Conservation (phyloP, 2,113 vertebrate species). For the Anhinga rufa region DNA sequence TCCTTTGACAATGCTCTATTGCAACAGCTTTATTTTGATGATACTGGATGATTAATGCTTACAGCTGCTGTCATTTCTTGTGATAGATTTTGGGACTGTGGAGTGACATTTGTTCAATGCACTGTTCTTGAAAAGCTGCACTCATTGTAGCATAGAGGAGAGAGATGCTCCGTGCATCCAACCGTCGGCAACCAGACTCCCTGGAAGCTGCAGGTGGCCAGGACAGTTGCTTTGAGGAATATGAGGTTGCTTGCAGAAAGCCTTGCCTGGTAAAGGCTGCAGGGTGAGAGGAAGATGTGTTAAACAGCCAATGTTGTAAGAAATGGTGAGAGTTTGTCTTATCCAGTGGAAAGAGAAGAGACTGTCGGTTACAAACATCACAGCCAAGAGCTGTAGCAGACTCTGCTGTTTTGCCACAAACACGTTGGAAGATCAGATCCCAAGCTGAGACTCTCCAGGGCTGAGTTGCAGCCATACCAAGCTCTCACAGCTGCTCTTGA, state of each 20-base stretch:
- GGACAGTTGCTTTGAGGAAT: not conserved
- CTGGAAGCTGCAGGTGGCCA: not conserved
- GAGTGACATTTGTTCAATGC: slow-evolving; percentile 46
- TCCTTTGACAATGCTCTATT: not conserved
- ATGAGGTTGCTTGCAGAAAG: not conserved
- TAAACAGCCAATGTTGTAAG: not conserved
- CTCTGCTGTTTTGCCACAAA: not conserved
- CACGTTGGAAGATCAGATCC: not conserved
- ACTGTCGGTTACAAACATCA: not conserved
- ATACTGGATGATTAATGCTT: slow-evolving; percentile 42
- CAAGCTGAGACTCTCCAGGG: not conserved
- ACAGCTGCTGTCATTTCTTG: slow-evolving; percentile 24
- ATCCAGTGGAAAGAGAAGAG: not conserved
- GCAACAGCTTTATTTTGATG: slow-evolving; percentile 47
- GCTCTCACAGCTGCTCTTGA: not conserved
- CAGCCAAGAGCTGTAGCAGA: not conserved
- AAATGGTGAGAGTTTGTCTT: not conserved
- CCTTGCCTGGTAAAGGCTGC: not conserved
- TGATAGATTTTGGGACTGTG: slow-evolving; percentile 35
- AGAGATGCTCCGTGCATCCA: not conserved
- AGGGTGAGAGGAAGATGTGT: fast-evolving
- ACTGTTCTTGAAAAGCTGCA: not conserved
- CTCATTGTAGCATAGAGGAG: not conserved
- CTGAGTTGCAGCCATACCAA: not conserved
- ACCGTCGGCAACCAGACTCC: not conserved